These are phyloP conservation scores for Argya squamiceps DNA, from an alignment of 2,797 vertebrate genomes.

Conservation along the genomic window DNA sequence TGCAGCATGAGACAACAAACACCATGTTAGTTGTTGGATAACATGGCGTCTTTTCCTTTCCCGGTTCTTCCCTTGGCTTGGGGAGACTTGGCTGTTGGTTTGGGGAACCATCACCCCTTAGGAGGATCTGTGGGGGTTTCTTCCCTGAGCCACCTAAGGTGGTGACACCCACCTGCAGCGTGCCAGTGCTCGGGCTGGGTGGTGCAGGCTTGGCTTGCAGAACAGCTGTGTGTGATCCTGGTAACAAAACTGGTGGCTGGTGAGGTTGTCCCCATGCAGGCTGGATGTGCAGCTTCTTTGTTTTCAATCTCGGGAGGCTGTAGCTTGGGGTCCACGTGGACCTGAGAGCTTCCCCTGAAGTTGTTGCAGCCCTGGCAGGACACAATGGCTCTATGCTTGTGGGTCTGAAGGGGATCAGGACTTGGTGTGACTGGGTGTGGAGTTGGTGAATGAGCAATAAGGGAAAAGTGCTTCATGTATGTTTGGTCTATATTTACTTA, in stretches of 20 bases:
- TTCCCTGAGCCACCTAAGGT: fast-evolving
- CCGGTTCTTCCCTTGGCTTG: neutral
- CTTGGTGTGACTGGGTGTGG: fast-evolving
- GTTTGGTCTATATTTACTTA: fast-evolving
- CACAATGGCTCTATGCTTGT: fast-evolving
- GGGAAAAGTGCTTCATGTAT: fast-evolving
- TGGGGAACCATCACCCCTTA: neutral
- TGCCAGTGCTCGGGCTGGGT: too few species aligned
- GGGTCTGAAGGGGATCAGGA: neutral
- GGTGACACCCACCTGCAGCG: neutral
- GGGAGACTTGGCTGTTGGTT: neutral
- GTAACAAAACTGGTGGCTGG: fast-evolving
- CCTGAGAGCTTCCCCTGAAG: fast-evolving
- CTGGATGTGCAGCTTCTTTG: neutral
- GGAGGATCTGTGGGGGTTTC: neutral
- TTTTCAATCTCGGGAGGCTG: neutral
- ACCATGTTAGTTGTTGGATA: fast-evolving
- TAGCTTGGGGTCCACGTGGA: fast-evolving
- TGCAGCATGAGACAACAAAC: neutral
- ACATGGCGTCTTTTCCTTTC: fast-evolving
- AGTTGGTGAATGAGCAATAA: neutral
- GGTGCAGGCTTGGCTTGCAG: neutral
- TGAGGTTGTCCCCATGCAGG: fast-evolving
- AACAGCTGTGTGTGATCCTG: neutral
- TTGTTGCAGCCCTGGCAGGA: neutral